These are phyloP conservation scores for Leucophenga varia DNA, from an alignment of 1,140 invertebrate genomes.

Conservation along the genomic window DNA sequence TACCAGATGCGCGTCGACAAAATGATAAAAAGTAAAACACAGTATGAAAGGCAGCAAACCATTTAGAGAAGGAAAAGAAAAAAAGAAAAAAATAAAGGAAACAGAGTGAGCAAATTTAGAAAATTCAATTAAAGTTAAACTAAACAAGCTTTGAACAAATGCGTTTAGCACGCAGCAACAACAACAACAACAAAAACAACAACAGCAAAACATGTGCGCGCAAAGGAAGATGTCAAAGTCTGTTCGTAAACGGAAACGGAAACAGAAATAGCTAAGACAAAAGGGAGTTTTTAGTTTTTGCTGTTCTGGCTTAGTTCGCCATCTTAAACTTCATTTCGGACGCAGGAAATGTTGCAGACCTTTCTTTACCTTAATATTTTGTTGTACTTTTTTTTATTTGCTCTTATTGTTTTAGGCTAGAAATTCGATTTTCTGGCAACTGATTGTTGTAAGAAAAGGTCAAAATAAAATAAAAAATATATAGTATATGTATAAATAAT, in stretches of 20 bases:
- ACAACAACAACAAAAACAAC: slow-evolving; percentile 8
- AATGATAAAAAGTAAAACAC: too few relatives aligned
- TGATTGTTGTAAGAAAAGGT: slow-evolving; percentile 1
- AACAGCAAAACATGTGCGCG: slow-evolving; percentile 8
- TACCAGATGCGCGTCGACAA: too few relatives aligned
- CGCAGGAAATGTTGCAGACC: too few relatives aligned
- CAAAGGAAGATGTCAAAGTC: slow-evolving; percentile 30
- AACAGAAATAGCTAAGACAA: slow-evolving; percentile 53
- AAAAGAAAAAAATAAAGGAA: too few relatives aligned
- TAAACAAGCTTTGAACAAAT: slow-evolving; percentile 54
- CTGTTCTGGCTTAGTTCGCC: too few relatives aligned
- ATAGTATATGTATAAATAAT: too few relatives aligned
- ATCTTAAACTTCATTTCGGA: too few relatives aligned
- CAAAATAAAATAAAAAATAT: slow-evolving; percentile 11
- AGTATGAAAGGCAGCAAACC: too few relatives aligned
- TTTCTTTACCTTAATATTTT: too few relatives aligned
- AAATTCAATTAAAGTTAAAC: slow-evolving; percentile 55
- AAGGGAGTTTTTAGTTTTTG: slow-evolving; percentile 45
- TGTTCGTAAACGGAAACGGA: slow-evolving; percentile 38
- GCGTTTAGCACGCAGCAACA: slow-evolving; percentile 36
- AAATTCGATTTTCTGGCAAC: slow-evolving; percentile 48
- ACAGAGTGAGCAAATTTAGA: slow-evolving; percentile 37
- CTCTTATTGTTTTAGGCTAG: slow-evolving; percentile 47
- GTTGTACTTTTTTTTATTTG: too few relatives aligned
- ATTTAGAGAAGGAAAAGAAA: too few relatives aligned